Evolutionary conservation across 23 tunicate genomes (phyloP), one percentile per base, ranked within the genome.

Genomic region (Ciona savignyi): DNA sequence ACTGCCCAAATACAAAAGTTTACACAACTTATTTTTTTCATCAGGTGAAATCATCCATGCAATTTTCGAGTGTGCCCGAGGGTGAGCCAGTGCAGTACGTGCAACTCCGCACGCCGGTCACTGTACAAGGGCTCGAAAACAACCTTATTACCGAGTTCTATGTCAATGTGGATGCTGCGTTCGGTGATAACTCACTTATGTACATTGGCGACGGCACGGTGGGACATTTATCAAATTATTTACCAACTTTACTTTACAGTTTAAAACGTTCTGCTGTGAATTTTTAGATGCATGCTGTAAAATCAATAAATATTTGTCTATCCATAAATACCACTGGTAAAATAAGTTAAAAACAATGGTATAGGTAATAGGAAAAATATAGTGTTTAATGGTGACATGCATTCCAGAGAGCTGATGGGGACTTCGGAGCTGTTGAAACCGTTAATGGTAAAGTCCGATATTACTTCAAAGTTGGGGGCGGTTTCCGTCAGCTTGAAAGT

Each of bases 401-500:
- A n/a, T n/a, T n/a, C n/a, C n/a, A n/a, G n/a, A n/a, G n/a, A n/a
- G n/a, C 68, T 25, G 70, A 62, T 76, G 87, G 96, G 20, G 96
- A 89, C 66, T 89, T 64, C 60, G 31, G 82, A 23, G 78, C 85
- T 64, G 25, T 89, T 35, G 84, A 78, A 35, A 89, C 84, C 1
- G 70, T 68, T 3, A 77, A 64, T 27, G 96, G 96, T 2, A 51
- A 33, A 28, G 84, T 78, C 4, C 49, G 34, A 6, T 89, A 77
- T 66, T 68, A 75, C 22, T 89, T 48, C 77, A 82, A 89, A 63
- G 96, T 82, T 9, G 96, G 88, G 27, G 34, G 51, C 28, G 88
- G 96, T 6, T 30, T 73, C 2, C 84, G 84, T 0, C 51, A 72
- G 65, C 66, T 86, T 34, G 56, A 69, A 2, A 80, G 93, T 29